These are phyloP conservation scores for Halcyon chelicuti DNA, from an alignment of 2,797 vertebrate genomes.

Conservation along the genomic window DNA sequence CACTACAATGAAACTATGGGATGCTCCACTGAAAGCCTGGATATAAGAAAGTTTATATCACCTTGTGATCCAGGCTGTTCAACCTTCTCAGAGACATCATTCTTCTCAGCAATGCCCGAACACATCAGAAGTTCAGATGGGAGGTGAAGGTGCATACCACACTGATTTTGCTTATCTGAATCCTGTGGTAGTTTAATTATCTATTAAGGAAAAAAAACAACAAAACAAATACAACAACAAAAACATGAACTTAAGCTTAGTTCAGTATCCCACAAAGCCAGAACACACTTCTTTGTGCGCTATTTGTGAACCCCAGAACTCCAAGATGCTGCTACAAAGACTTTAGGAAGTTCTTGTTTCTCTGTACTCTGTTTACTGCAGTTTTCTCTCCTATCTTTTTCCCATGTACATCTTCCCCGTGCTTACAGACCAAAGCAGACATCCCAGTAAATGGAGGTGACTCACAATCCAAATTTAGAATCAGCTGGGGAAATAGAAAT, in stretches of 20 bases:
- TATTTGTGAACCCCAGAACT: background rate
- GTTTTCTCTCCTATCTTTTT: background rate
- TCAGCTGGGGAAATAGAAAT: background rate
- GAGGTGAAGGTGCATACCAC: slow-evolving; percentile 43
- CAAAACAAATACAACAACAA: background rate
- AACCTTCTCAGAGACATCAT: background rate
- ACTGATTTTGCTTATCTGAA: slow-evolving; percentile 47
- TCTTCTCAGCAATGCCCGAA: slow-evolving; percentile 40
- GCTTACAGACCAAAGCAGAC: background rate
- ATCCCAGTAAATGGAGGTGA: background rate
- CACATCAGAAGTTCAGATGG: slow-evolving; percentile 43
- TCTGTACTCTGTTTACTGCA: background rate
- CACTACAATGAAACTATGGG: slow-evolving; percentile 75
- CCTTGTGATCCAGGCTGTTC: slow-evolving; percentile 45
- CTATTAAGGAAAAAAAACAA: slow-evolving; percentile 68
- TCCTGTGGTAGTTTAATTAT: slow-evolving; percentile 83
- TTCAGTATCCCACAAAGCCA: background rate
- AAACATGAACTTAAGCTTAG: background rate
- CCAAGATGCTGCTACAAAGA: background rate
- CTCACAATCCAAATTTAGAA: background rate
- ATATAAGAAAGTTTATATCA: slow-evolving; percentile 56
- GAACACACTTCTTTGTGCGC: background rate
- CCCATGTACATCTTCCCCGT: background rate
- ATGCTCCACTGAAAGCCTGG: slow-evolving; percentile 12
- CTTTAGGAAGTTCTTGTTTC: background rate